Evolutionary conservation across 2,888 invertebrate species (phyloP).

Genomic region (Cephalotes varians): DNA sequence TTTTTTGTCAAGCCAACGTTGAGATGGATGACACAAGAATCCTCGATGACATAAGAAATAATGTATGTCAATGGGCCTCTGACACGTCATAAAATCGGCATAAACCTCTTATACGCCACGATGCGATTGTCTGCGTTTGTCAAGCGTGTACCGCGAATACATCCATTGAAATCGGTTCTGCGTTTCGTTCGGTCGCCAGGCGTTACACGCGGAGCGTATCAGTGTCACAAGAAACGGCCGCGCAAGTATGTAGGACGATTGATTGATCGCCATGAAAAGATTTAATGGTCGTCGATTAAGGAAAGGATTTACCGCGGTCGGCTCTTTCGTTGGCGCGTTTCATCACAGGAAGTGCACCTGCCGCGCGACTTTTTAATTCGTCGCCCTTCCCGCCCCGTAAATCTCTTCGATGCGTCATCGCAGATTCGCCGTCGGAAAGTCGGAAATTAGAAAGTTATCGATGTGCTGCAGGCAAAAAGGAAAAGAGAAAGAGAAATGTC

Average conservation of each 20-base stretch:
- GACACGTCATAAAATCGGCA: constrained; percentile 7
- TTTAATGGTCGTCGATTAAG: constrained; percentile 52
- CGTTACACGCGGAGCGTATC: constrained; percentile 28
- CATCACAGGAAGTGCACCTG: constrained; percentile 54
- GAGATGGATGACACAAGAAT: not conserved
- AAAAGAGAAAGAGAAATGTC: constrained; percentile 3
- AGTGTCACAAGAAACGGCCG: constrained; percentile 46
- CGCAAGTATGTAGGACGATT: constrained; percentile 46
- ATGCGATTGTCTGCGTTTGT: not conserved
- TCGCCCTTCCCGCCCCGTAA: constrained; percentile 3
- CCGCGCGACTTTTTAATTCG: constrained; percentile 45
- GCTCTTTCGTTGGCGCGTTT: constrained; percentile 37
- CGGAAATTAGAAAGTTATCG: constrained; percentile 51
- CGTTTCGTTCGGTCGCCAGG: constrained; percentile 15
- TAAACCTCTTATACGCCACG: not conserved
- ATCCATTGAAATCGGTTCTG: constrained; percentile 19
- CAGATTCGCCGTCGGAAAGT: constrained; percentile 19
- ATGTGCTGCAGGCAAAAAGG: not conserved
- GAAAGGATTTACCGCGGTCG: constrained; percentile 41
- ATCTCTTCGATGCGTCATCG: constrained; percentile 14
- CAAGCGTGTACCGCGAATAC: not conserved
- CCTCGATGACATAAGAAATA: not conserved
- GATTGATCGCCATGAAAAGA: constrained; percentile 48
- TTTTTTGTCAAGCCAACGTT: not conserved
- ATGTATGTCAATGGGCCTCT: not conserved